Evolutionary conservation across 2,797 vertebrate species (phyloP).

Genomic region (Anguilla anguilla): DNA sequence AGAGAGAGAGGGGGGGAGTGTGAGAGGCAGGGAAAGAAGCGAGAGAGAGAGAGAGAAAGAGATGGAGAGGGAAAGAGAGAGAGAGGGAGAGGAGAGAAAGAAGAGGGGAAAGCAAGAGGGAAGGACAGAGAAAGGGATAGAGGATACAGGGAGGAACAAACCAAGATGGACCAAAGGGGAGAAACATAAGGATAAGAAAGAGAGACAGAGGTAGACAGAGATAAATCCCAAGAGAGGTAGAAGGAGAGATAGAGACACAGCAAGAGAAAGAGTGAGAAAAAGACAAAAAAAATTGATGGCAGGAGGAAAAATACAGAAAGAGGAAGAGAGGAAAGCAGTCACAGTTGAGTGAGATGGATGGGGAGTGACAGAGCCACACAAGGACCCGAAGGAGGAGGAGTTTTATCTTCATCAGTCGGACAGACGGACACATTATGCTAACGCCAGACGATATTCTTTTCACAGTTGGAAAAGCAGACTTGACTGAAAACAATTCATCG

Average conservation of each 20-base stretch:
- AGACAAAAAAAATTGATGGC: not conserved
- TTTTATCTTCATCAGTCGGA: not conserved
- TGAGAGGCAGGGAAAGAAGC: not conserved
- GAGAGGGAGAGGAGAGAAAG: not conserved
- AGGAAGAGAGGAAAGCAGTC: not conserved
- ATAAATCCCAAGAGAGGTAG: not conserved
- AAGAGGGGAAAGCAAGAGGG: not conserved
- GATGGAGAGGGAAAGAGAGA: not conserved
- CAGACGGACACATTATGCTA: not conserved
- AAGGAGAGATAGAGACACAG: not conserved
- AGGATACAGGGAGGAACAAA: not conserved
- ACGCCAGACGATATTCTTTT: not conserved
- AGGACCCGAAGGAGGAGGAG: not conserved
- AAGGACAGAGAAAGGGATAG: not conserved
- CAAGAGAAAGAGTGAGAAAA: not conserved
- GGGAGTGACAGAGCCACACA: not conserved
- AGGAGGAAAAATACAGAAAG: not conserved
- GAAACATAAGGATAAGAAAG: constrained; percentile 11
- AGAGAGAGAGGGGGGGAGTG: not conserved
- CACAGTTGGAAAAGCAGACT: not conserved
- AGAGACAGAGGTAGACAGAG: not conserved
- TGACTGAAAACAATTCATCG: not conserved
- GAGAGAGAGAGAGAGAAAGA: not conserved
- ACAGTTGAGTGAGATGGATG: not conserved
- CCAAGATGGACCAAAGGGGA: not conserved